Conservation (phyloP, 2,888 invertebrate species). For the Cryptocephalus moraei region DNA sequence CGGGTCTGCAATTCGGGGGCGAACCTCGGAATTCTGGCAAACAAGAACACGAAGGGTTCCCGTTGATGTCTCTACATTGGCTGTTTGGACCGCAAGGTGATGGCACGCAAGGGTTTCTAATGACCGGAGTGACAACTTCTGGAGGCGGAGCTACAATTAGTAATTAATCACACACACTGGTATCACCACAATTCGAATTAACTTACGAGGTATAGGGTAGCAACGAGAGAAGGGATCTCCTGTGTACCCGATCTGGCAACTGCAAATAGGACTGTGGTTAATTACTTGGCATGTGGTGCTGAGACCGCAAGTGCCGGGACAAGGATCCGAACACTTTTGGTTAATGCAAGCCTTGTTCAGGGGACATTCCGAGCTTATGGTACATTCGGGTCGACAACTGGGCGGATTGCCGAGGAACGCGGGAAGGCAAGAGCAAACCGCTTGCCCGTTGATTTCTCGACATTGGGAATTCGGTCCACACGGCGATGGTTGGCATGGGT, state of each 20-base stretch:
- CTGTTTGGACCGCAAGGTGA: slow-evolving; percentile 77
- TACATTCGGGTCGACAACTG: slow-evolving; percentile 63
- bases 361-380: slow-evolving; percentile 61
- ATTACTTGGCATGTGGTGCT: slow-evolving; percentile 63
- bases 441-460: slow-evolving; percentile 57
- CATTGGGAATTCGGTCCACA: slow-evolving; percentile 74
- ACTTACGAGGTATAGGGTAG: slow-evolving; percentile 38
- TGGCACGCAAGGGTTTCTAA: slow-evolving; percentile 56
- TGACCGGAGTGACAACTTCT: slow-evolving; percentile 7
- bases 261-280: slow-evolving; percentile 62
- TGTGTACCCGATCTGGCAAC: slow-evolving; percentile 48
- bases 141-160: slow-evolving; percentile 17
- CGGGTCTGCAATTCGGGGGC: slow-evolving; percentile 63
- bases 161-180: background rate
- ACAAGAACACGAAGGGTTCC: slow-evolving; percentile 37
- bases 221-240: slow-evolving; percentile 60
- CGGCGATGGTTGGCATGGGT: slow-evolving; percentile 56
- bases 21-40: slow-evolving; percentile 35
- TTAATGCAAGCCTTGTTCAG: slow-evolving; percentile 55
- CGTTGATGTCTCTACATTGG: slow-evolving; percentile 57
- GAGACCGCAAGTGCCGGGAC: slow-evolving; percentile 61
- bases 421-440: slow-evolving; percentile 59
- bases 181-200: background rate
- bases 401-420: slow-evolving; percentile 57
- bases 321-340: slow-evolving; percentile 63